These are phyloP conservation scores for Boloria euphrosyne DNA, from an alignment of 2,888 invertebrate genomes.

Conservation along the genomic window DNA sequence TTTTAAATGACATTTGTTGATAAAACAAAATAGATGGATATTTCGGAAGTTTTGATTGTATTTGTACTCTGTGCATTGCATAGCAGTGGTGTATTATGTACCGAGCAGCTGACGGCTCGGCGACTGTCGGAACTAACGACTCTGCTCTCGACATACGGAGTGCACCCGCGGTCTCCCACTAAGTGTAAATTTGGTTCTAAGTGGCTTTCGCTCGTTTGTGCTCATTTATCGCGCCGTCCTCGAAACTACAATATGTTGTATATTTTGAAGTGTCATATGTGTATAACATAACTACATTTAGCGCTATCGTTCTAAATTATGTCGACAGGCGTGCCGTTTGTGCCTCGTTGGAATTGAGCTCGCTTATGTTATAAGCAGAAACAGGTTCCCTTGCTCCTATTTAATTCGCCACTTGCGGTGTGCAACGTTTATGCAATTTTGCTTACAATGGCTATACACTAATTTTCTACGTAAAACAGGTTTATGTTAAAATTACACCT, in stretches of 20 bases:
- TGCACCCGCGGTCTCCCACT: constrained; percentile 76
- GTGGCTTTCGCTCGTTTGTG: constrained; percentile 78
- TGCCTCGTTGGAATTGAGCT: constrained; percentile 62
- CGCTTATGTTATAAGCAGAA: constrained; percentile 63
- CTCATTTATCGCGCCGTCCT: constrained; percentile 70
- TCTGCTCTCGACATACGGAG: constrained; percentile 51
- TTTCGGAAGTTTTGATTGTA: constrained; percentile 3
- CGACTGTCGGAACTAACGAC: constrained; percentile 50
- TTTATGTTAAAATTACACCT: constrained; percentile 51
- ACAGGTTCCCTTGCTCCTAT: constrained; percentile 77
- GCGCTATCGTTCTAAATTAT: constrained; percentile 73
- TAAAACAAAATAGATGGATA: not conserved
- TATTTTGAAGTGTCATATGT: constrained; percentile 64
- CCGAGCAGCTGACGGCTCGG: constrained; percentile 69
- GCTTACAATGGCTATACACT: constrained; percentile 62
- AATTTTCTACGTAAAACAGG: constrained; percentile 55
- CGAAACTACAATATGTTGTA: constrained; percentile 63
- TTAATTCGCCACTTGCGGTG: constrained; percentile 72
- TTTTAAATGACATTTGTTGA: not conserved
- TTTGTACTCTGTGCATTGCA: constrained; percentile 5
- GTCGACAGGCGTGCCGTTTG: constrained; percentile 68
- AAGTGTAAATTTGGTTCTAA: constrained; percentile 80
- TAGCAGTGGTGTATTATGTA: constrained; percentile 29
- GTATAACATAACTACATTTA: constrained; percentile 72
- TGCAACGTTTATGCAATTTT: constrained; percentile 75